Base-by-base conservation (phyloP, 2,888 invertebrate species). In the Alitta virens region DNA sequence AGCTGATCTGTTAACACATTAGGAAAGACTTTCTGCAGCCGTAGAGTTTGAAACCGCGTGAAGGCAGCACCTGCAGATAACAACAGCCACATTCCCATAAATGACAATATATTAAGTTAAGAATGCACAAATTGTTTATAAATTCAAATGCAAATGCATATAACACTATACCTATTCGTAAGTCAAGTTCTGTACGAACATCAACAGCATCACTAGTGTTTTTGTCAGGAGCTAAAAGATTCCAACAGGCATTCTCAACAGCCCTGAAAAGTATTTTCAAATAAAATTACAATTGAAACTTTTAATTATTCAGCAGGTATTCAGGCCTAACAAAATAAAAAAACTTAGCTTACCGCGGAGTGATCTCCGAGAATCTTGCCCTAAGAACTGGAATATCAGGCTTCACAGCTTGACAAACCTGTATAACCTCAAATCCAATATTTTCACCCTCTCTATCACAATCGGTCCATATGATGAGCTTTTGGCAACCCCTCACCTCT, bases 381-480 rank as follows among this genome's bases (percentile, higher is more conserved):
- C 97, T 84, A 68, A 76, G 78, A 2, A 85, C 77, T 56, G 70
- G 68, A 46, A 85, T 69, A 63, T 75, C 77, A 40, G 78, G 78
- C 64, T 83, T 83, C 14, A 82, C 83, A 70, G 73, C 88, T 65
- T 85, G 87, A 78, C 98, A 99, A 7, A 96, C 94, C 80, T 91
- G 83, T 56, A 98, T 94, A 38, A 99, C 89, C 86, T 99, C 98
- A 85, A 89, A 97, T 0, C 97, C 99, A 79, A 99, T 99, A 80
- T 98, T 97, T 83, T 99, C 98, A 33, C 98, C 98, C 85, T 99
- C 99, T 83, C 99, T 88, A 85, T 99, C 99, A 85, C 99, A 96
- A 92, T 99, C 99, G 1, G 99, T 99, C 99, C 99, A 99, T 72
- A 99, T 91, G 21, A 99, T 91, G 2, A 99, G 85, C 0, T 88